Evolutionary conservation across 2,888 invertebrate genomes (phyloP), one percentile per base, ranked within the genome.

Genomic region (Cremastobaeus sp.): DNA sequence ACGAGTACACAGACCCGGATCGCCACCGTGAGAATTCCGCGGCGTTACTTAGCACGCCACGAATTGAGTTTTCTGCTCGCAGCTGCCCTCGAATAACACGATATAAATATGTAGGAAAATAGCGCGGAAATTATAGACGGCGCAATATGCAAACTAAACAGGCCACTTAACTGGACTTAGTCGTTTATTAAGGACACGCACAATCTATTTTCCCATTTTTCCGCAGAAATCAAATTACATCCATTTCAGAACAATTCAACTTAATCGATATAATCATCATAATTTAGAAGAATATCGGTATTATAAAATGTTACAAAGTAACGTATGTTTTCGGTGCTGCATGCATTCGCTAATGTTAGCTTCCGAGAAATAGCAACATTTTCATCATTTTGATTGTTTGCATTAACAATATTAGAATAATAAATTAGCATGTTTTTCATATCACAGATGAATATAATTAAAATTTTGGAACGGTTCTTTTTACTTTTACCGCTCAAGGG

Each of bases 11-110:
- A n/a, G n/a, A n/a, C n/a, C n/a, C n/a, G n/a, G n/a, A n/a, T n/a
- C n/a, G n/a, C n/a, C n/a, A 74, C 65, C 78, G 81, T 81, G 81
- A 76, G 81, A 81, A 79, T 69, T 41, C 17, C 41, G 18, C 25
- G 39, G 48, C 62, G 43, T 48, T 39, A 50, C 57, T 54, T 70
- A 41, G 55, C 62, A 55, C 34, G 60, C 41, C 35, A 57, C 32
- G 18, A 50, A 32, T 52, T 43, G 21, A 45, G 35, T 69, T 69
- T 57, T 50, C 39, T 57, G 54, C 35, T 50, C 15, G 74, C 74
- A 74, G 69, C 65, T 69, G 74, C 43, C 39, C 30, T 45, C 14
- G 32, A 64, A 74, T 64, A 52, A 39, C 37, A 74, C 50, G 34
- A 65, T 47, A 59, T 47, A 35, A 64, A 32, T 34, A 11, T 45